phyloP scores from a whole-genome alignment of 2,113 vertebrate genomes.

The Theristicus caerulescens region DNA sequence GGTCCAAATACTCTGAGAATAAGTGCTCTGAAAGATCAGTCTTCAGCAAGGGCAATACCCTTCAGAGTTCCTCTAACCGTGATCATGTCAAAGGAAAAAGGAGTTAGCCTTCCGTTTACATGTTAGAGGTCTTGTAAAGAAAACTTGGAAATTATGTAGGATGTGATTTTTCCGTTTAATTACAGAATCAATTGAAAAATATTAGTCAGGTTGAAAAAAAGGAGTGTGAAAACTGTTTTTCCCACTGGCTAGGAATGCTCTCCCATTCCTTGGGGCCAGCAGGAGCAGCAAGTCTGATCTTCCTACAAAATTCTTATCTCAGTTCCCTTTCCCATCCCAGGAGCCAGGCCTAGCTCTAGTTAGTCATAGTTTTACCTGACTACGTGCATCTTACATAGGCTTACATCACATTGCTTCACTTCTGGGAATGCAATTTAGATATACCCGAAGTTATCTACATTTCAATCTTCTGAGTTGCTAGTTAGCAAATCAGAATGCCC shows the following conservation, averaged over 20 bases:
- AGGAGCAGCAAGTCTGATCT: not conserved
- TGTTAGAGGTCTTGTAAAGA: not conserved
- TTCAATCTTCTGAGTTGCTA: not conserved
- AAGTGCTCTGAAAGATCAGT: not conserved
- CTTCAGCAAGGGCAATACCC: not conserved
- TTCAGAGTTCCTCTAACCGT: not conserved
- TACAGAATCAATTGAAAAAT: not conserved
- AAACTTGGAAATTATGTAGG: not conserved
- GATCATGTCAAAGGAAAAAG: not conserved
- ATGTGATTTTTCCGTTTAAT: not conserved
- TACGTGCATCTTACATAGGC: fast-evolving
- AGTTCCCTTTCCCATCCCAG: not conserved
- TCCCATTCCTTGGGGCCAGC: not conserved
- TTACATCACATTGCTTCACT: not conserved
- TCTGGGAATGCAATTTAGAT: not conserved
- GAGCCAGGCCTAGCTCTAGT: not conserved
- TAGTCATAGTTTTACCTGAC: not conserved
- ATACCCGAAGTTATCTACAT: not conserved
- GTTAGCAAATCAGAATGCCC: not conserved
- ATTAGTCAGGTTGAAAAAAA: not conserved
- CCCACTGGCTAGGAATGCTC: not conserved
- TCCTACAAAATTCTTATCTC: not conserved
- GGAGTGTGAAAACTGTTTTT: not conserved
- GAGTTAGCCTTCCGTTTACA: not conserved
- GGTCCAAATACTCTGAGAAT: not conserved